phyloP scores from a whole-genome alignment of 2,888 invertebrate genomes.

The Allolobophora icterica region DNA sequence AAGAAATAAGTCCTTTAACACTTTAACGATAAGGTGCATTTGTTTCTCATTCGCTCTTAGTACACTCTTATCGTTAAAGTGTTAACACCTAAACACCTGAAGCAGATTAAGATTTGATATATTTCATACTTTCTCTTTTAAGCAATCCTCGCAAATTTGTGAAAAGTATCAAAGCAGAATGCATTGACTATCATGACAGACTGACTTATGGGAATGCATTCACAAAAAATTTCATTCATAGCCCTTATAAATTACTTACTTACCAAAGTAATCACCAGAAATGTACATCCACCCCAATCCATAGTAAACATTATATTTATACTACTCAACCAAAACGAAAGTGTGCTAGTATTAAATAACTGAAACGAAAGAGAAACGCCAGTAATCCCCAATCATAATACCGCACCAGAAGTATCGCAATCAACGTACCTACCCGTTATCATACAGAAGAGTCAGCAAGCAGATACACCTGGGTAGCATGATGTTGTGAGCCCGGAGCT shows the following conservation, averaged over 20 bases:
- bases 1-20: not conserved
- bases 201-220: not conserved
- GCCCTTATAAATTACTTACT: not conserved
- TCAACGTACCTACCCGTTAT: not conserved
- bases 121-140: too few relatives aligned
- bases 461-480: not conserved
- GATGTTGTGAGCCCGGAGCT: not conserved
- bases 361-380: constrained; percentile 10
- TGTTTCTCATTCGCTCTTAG: too few relatives aligned
- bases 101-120: too few relatives aligned
- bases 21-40: too few relatives aligned
- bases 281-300: not conserved
- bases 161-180: too few relatives aligned
- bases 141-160: too few relatives aligned
- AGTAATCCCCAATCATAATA: not conserved
- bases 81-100: not conserved
- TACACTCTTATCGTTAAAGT: too few relatives aligned
- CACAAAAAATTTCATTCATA: not conserved
- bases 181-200: too few relatives aligned
- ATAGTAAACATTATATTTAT: not conserved
- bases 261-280: not conserved
- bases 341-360: not conserved
- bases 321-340: not conserved
- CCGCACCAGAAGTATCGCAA: not conserved
- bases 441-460: not conserved